phyloP scores from a whole-genome alignment of 2,888 invertebrate genomes.

The Notocelia uddmanniana region DNA sequence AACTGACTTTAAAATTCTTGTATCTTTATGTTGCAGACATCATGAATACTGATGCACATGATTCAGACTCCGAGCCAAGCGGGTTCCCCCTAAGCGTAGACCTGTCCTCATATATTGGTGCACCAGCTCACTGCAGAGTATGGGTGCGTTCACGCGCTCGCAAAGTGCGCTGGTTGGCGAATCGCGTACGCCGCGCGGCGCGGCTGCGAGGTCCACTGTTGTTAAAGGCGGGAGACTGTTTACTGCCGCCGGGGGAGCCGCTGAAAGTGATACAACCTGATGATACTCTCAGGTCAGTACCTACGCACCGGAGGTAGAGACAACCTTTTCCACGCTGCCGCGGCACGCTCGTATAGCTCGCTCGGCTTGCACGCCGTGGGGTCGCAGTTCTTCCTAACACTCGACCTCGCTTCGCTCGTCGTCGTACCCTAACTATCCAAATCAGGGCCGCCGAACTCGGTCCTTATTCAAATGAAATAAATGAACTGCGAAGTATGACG shows the following conservation, averaged over 20 bases:
- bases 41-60: not conserved
- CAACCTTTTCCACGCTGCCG: too few relatives aligned
- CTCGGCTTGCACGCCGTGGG: too few relatives aligned
- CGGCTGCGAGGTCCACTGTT: slow-evolving; percentile 14
- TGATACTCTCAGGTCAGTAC: slow-evolving; percentile 20
- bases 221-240: slow-evolving; percentile 21
- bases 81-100: slow-evolving; percentile 62
- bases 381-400: too few relatives aligned
- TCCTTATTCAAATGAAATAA: too few relatives aligned
- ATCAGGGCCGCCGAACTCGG: too few relatives aligned
- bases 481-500: too few relatives aligned
- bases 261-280: slow-evolving; percentile 14
- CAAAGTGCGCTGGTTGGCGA: slow-evolving; percentile 28
- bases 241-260: slow-evolving; percentile 45
- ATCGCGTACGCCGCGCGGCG: slow-evolving; percentile 6
- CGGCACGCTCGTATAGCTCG: too few relatives aligned
- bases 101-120: slow-evolving; percentile 61
- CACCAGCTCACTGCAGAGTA: slow-evolving; percentile 52
- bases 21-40: not conserved
- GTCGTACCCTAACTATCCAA: too few relatives aligned
- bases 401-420: too few relatives aligned
- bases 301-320: too few relatives aligned
- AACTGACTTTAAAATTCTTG: not conserved
- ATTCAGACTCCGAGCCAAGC: slow-evolving; percentile 30
- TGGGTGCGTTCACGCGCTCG: slow-evolving; percentile 45